Percentiles rank a stretch among this genome's conserved stretches.
These are phyloP conservation scores for Erynnis tages DNA, from an alignment of 2,888 invertebrate species.

Conservation along the genomic window DNA sequence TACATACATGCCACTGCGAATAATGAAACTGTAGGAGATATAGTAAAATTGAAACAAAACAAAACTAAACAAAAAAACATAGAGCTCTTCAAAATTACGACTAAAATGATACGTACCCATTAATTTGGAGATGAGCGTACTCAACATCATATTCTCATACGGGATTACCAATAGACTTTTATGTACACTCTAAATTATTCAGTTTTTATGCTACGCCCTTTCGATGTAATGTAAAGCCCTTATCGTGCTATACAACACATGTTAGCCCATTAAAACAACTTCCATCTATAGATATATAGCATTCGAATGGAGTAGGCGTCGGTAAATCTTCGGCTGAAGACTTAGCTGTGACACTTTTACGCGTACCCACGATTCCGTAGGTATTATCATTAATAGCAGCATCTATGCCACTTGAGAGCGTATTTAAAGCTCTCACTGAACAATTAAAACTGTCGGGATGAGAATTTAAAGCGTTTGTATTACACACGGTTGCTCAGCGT, in stretches of 20 bases:
- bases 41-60: no score
- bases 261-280: constrained; percentile 39
- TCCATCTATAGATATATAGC: constrained; percentile 31
- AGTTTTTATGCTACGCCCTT: constrained; percentile 27
- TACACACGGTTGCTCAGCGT: constrained; percentile 42
- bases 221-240: constrained; percentile 23
- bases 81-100: no score
- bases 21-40: no score
- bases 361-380: constrained; percentile 38
- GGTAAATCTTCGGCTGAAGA: constrained; percentile 45
- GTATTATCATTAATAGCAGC: constrained; percentile 64
- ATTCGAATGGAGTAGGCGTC: constrained; percentile 32
- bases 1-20: no score
- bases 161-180: constrained; percentile 21
- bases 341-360: constrained; percentile 45
- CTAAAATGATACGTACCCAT: constrained; percentile 12
- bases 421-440: constrained; percentile 57
- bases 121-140: constrained; percentile 19
- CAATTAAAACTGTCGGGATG: constrained; percentile 58
- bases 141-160: constrained; percentile 12
- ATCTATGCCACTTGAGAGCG: constrained; percentile 54
- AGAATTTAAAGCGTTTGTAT: constrained; percentile 48
- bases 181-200: constrained; percentile 24
- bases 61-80: no score
- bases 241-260: constrained; percentile 34